A percentile compares a stretch with the other conserved stretches of the same genome.
These are phyloP conservation scores for Cyrtodaria siliqua DNA, from an alignment of 2,888 invertebrate genomes.

Conservation along the genomic window DNA sequence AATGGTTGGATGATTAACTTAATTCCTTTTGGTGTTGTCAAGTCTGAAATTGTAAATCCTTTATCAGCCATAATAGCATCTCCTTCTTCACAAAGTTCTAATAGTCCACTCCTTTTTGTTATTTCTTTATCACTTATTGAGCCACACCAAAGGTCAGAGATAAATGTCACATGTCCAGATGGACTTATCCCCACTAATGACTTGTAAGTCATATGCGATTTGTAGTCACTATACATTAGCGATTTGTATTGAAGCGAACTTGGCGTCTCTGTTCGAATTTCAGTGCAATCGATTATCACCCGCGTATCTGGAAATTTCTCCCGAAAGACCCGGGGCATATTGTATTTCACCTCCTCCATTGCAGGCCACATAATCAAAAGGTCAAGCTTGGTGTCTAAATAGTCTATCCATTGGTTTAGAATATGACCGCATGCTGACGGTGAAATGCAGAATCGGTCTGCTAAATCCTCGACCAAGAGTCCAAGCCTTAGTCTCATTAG, in stretches of 20 bases:
- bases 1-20: constrained; percentile 47
- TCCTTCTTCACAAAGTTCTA: no score
- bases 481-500: constrained; percentile 39
- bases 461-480: constrained; percentile 37
- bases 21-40: constrained; percentile 23
- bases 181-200: constrained; percentile 51
- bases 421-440: constrained; percentile 32
- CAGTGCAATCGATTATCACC: constrained; percentile 58
- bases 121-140: constrained; percentile 52
- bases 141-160: constrained; percentile 21
- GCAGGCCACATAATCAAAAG: constrained; percentile 41
- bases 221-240: constrained; percentile 49
- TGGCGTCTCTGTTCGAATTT: constrained; percentile 46
- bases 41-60: constrained; percentile 43
- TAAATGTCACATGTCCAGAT: constrained; percentile 41
- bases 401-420: constrained; percentile 47
- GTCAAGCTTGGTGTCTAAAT: constrained; percentile 26
- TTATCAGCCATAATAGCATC: constrained; percentile 62
- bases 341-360: constrained; percentile 1
- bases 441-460: constrained; percentile 30
- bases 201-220: constrained; percentile 51
- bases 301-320: constrained; percentile 45
- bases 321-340: constrained; percentile 29
- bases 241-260: constrained; percentile 35
- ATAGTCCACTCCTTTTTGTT: constrained; percentile 32